A percentile compares a stretch with the other conserved stretches of the same genome.
These are phyloP conservation scores for Pristis pectinata DNA, from an alignment of 2,797 vertebrate genomes.

Conservation along the genomic window DNA sequence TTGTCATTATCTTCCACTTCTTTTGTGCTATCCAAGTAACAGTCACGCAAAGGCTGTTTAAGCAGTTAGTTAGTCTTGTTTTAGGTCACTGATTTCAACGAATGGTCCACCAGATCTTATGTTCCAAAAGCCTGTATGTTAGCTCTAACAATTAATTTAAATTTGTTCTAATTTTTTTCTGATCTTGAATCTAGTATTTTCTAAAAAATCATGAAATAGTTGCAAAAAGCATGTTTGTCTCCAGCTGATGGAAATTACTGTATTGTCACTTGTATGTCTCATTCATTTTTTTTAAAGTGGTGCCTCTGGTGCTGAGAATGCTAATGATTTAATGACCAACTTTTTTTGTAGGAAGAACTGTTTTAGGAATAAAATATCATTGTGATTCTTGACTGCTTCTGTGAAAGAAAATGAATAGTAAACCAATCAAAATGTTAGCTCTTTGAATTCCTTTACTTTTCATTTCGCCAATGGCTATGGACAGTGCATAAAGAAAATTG, in stretches of 20 bases:
- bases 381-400: not conserved
- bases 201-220: not conserved
- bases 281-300: not conserved
- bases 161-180: not conserved
- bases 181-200: not conserved
- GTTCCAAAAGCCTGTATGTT: not conserved
- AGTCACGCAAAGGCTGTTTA: not conserved
- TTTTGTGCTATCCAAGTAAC: not conserved
- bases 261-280: not conserved
- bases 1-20: not conserved
- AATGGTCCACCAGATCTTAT: not conserved
- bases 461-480: not conserved
- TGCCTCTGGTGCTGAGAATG: not conserved
- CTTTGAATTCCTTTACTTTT: not conserved
- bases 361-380: conserved; percentile 21
- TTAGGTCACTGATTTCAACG: not conserved
- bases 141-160: not conserved
- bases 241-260: not conserved
- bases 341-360: not conserved
- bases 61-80: not conserved
- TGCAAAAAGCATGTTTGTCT: not conserved
- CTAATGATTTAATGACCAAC: not conserved
- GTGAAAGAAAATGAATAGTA: not conserved
- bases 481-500: not conserved
- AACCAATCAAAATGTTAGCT: conserved; percentile 10